Base-by-base conservation (phyloP, 1,140 invertebrate genomes). In the Cydia splendana region DNA sequence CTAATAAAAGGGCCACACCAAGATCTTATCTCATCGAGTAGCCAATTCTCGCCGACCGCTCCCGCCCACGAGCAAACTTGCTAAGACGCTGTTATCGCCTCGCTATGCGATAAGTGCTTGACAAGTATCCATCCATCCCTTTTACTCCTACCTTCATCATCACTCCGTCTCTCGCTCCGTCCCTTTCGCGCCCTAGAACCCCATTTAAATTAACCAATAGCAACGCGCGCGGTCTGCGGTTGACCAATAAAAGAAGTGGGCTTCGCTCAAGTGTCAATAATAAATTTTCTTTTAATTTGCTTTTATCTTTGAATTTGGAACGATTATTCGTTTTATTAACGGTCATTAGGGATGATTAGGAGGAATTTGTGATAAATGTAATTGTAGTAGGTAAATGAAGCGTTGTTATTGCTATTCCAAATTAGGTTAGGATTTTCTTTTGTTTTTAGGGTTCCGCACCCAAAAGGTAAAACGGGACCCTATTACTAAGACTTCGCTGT, bases 131-230 rank as follows among this genome's bases (percentile, higher is more conserved):
- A 88, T 80, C 91, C 74, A 76, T 92, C 89, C 79, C 82, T 78
- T 75, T 93, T 85, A n/a, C 79, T 75, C 88, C 12, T 81, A 81
- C 42, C 74, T 73, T 12, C 42, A 30, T 51, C 38, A 74, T 65
- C 82, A 79, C 80, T 78, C 69, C 75, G 78, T 80, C 78, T 82
- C 65, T 42, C 73, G 13, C 45, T 75, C 77, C 84, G 79, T 93
- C 90, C 87, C 86, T 85, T 85, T 92, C 85, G 74, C 80, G 79
- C 89, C 80, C 85, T 86, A 88, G 81, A 84, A 82, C 80, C 80
- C 83, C 82, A 92, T 91, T 91, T 87, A 88, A 90, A 91, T 87
- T 87, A 82, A 87, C 91, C 91, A 93, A 93, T 93, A 85, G 83
- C 78, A 77, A 79, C 77, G 65, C 77, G 79, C 76, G 75, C 51